Percentiles rank a stretch among this genome's conserved stretches.
Evolutionary conservation across 2,888 invertebrate species (phyloP).

Genomic region (Griposia aprilina): DNA sequence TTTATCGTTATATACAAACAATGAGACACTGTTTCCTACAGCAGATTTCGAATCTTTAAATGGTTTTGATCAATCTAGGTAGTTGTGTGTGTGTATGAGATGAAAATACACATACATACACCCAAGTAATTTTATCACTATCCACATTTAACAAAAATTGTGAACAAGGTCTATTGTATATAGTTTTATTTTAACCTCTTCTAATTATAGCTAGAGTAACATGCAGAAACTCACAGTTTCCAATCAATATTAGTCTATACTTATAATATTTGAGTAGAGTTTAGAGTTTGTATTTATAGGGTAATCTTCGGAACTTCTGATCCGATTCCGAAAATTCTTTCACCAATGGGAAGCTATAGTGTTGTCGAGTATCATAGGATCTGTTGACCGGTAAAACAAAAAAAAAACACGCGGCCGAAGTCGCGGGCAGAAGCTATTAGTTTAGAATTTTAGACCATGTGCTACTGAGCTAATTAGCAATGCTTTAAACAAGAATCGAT

Average conservation of each 20-base stretch:
- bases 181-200: not conserved
- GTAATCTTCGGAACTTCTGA: too few relatives aligned
- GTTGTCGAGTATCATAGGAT: not conserved
- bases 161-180: slow-evolving; percentile 13
- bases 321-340: too few relatives aligned
- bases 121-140: too few relatives aligned
- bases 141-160: too few relatives aligned
- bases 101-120: too few relatives aligned
- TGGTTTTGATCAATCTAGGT: too few relatives aligned
- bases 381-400: not conserved
- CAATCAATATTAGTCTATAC: not conserved
- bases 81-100: too few relatives aligned
- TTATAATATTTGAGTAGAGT: too few relatives aligned
- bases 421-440: not conserved
- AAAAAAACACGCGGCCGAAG: not conserved
- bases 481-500: not conserved
- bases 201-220: not conserved
- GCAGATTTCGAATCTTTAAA: too few relatives aligned
- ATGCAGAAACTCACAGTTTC: not conserved
- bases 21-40: too few relatives aligned
- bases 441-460: not conserved
- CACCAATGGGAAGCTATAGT: not conserved
- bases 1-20: too few relatives aligned
- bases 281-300: too few relatives aligned
- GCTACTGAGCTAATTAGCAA: not conserved